Base-by-base conservation (phyloP, 2,888 invertebrate species). In the Cataglyphis altisquamis region DNA sequence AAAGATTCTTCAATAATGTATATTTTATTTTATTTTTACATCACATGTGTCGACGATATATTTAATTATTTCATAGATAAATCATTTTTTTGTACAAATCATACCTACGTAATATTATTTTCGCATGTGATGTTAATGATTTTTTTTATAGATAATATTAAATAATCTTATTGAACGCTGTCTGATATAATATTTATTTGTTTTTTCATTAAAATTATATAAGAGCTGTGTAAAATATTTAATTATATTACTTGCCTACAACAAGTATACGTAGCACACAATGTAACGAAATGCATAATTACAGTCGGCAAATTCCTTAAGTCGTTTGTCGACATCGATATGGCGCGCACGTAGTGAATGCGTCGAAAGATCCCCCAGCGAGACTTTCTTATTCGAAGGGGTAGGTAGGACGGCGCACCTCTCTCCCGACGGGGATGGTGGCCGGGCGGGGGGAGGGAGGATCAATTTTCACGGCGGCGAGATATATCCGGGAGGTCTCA, bases 381-480 rank as follows among this genome's bases (percentile, higher is more conserved):
- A 90, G 84, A 81, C 82, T 89, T 89, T 87, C 89, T 90, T 87
- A 83, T 88, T 90, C 86, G 88, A 87, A 87, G 86, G 89, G 88
- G 87, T 90, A 88, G 88, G 74, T 83, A 84, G 78, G 83, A 87
- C 73, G 82, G 84, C 64, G 83, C 82, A 87, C 82, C 88, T 84
- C 83, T 84, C 90, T 87, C 88, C 70, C 66, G 77, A 60, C 87
- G 77, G 32, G 68, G 84, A 77, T 67, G 74, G 60, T 25, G 25
- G 25, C 25, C 1, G 1, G 25, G 25, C 25, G 25, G 25, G 1
- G 60, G 70, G 83, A 66, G 81, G 84, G 82, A 80, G 84, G 91
- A 86, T 83, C 90, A 90, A 91, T 91, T 90, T 90, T 90, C 90
- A 91, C 91, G 84, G 88, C 87, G 87, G 86, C 85, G 83, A 82